A percentile compares a stretch with the other conserved stretches of the same genome.
These are phyloP conservation scores for Mimachlamys varia DNA, from an alignment of 2,888 invertebrate genomes.

Conservation along the genomic window DNA sequence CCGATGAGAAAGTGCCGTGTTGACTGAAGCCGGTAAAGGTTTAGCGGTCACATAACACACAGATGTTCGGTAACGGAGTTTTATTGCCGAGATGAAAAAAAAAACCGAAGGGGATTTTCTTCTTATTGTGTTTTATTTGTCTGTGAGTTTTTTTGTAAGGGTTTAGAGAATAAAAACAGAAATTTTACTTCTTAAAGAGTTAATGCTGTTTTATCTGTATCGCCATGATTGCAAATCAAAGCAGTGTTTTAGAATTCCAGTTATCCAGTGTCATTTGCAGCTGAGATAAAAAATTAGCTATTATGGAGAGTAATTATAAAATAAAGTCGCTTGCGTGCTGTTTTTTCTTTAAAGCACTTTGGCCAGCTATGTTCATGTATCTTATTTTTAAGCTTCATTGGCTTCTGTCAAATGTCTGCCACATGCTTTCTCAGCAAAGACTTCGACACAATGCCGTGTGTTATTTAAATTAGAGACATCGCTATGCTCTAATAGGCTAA, in stretches of 20 bases:
- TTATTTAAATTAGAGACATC: too few species aligned
- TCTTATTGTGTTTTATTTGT: conserved; percentile 29
- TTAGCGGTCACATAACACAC: not conserved
- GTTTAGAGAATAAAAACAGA: not conserved
- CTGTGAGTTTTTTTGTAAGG: not conserved
- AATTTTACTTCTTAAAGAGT: not conserved
- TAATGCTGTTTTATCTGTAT: not conserved
- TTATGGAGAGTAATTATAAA: not conserved
- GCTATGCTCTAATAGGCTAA: too few species aligned
- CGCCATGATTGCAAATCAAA: not conserved
- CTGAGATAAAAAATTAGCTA: not conserved
- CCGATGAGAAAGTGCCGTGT: not conserved
- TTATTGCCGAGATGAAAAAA: not conserved
- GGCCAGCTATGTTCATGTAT: not conserved
- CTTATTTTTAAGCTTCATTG: not conserved
- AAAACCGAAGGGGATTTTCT: not conserved
- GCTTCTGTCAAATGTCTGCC: not conserved
- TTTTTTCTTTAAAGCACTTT: not conserved
- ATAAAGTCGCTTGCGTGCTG: not conserved
- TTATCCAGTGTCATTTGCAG: not conserved
- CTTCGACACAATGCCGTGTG: too few species aligned
- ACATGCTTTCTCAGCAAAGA: not conserved
- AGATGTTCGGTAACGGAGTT: conserved; percentile 2
- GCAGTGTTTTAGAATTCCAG: not conserved
- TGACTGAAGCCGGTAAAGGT: not conserved